Evolutionary conservation across 2,888 invertebrate species (phyloP).

Genomic region (Lasioglossum zephyrum): DNA sequence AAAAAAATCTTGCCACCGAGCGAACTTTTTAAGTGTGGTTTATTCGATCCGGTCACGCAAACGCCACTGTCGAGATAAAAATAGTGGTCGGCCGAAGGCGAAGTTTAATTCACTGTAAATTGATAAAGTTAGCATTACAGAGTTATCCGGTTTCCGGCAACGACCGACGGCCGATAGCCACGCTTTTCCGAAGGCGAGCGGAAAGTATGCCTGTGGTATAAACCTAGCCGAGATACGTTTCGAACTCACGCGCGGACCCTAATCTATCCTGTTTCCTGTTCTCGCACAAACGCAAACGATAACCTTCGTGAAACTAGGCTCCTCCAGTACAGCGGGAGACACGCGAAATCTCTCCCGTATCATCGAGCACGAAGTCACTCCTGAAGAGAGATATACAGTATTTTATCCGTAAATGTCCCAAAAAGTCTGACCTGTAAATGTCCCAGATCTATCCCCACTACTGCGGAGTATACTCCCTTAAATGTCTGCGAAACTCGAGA

Average conservation of each 20-base stretch:
- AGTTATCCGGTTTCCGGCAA: conserved; percentile 18
- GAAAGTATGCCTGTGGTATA: background rate
- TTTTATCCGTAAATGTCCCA: too few species aligned
- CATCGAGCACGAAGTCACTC: background rate
- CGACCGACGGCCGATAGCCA: background rate
- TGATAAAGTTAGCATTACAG: conserved; percentile 23
- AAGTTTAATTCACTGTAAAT: conserved; percentile 26
- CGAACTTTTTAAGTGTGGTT: background rate
- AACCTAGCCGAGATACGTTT: conserved; percentile 2
- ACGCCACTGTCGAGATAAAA: background rate
- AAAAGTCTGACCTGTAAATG: too few species aligned
- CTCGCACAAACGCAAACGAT: conserved; percentile 20
- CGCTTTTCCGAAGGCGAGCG: background rate
- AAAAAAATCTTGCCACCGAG: background rate
- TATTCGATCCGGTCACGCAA: conserved; percentile 15
- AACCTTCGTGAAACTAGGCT: conserved; percentile 34
- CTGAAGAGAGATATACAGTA: background rate
- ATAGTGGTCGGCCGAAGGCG: conserved; percentile 4
- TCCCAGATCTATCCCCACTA: too few species aligned
- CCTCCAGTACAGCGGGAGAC: background rate
- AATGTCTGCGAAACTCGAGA: too few species aligned
- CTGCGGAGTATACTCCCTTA: too few species aligned
- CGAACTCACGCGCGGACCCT: conserved; percentile 20
- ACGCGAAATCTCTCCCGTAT: conserved; percentile 5
- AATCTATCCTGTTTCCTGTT: conserved; percentile 42